Conservation (phyloP, 2,888 invertebrate species). For the Holacanthella duospinosa region DNA sequence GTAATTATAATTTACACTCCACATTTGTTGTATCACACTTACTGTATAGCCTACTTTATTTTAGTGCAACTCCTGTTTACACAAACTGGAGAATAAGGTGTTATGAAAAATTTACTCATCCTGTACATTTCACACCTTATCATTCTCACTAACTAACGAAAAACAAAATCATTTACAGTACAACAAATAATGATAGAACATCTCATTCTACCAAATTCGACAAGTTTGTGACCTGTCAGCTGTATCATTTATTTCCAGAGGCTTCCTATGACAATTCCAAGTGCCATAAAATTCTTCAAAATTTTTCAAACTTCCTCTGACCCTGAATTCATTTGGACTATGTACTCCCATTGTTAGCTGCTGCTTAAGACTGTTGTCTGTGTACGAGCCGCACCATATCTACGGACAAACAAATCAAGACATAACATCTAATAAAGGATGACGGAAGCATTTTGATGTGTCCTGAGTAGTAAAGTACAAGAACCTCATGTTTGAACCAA, state of each 20-base stretch:
- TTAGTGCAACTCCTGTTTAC: too few species aligned
- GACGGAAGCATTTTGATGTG: not conserved
- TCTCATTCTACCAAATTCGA: not conserved
- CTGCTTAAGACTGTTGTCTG: constrained; percentile 25
- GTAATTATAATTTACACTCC: too few species aligned
- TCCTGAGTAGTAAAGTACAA: not conserved
- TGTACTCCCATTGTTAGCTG: constrained; percentile 21
- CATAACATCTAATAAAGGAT: too few species aligned
- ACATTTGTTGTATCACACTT: too few species aligned
- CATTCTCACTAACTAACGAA: too few species aligned
- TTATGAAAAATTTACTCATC: too few species aligned
- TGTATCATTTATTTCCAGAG: not conserved
- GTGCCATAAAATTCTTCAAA: constrained; percentile 15
- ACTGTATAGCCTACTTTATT: too few species aligned
- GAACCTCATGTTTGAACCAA: not conserved
- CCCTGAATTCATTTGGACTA: constrained; percentile 16
- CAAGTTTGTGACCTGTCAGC: not conserved
- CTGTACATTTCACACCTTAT: too few species aligned
- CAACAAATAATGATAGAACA: not conserved
- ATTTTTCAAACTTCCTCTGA: constrained; percentile 15
- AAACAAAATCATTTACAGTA: too few species aligned
- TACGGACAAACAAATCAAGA: too few species aligned
- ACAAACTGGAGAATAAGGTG: too few species aligned
- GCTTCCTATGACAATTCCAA: constrained; percentile 17
- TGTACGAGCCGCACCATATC: constrained; percentile 35